phyloP scores from a whole-genome alignment of 1,140 invertebrate species.

The Drosophila subpulchrella region DNA sequence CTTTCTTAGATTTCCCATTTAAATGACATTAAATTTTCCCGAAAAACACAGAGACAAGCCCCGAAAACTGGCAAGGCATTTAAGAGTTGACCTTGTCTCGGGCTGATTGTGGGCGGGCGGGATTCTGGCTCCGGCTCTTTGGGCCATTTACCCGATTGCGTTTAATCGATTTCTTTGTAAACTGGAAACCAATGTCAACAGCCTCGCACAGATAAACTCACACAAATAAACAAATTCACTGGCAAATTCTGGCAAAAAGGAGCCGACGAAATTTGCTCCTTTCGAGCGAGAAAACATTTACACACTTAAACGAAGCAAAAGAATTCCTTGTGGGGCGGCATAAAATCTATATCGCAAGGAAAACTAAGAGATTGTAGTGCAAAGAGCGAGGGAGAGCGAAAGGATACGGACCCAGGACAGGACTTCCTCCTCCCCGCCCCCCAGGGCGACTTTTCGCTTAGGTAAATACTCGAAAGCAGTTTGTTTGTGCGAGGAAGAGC shows the following conservation, averaged over 20 bases:
- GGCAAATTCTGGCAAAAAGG: slow-evolving; percentile 32
- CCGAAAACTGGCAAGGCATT: slow-evolving; percentile 41
- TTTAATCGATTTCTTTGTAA: slow-evolving; percentile 71
- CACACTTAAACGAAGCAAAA: slow-evolving; percentile 61
- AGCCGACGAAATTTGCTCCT: slow-evolving; percentile 47
- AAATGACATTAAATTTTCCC: slow-evolving; percentile 37
- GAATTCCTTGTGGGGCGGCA: slow-evolving; percentile 48
- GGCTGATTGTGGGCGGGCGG: slow-evolving; percentile 19
- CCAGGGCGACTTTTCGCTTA: slow-evolving; percentile 31
- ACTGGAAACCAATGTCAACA: slow-evolving; percentile 69
- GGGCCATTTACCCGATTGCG: slow-evolving; percentile 65
- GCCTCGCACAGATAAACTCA: slow-evolving; percentile 46
- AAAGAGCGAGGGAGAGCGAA: slow-evolving; percentile 24
- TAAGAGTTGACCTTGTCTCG: slow-evolving; percentile 60
- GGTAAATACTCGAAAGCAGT: slow-evolving; percentile 39
- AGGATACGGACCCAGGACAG: slow-evolving; percentile 8
- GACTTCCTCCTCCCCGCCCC: slow-evolving; percentile 4
- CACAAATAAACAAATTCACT: slow-evolving; percentile 54
- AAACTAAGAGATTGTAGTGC: slow-evolving; percentile 57
- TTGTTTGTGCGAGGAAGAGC: slow-evolving; percentile 16
- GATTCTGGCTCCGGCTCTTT: slow-evolving; percentile 31
- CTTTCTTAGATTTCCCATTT: neutral
- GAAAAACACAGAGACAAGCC: slow-evolving; percentile 31
- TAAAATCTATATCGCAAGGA: slow-evolving; percentile 52
- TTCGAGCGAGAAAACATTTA: slow-evolving; percentile 57